Evolutionary conservation across 2,888 invertebrate genomes (phyloP).

Genomic region (Metallyticus violacea): DNA sequence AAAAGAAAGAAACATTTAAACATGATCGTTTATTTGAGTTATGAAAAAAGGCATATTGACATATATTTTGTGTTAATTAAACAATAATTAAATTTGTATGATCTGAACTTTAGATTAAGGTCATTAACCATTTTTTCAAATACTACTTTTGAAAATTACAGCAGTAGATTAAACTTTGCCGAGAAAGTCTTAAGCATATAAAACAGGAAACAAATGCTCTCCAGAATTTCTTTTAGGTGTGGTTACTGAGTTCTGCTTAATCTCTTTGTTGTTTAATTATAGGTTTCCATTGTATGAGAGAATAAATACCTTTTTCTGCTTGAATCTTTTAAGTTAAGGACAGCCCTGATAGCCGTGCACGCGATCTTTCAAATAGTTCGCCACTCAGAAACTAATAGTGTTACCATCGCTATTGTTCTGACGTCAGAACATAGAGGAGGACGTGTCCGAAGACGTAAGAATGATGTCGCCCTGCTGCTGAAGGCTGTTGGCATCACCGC

Average conservation of each 20-base stretch:
- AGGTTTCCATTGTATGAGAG: too few species aligned
- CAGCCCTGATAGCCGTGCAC: too few species aligned
- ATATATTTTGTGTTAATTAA: too few species aligned
- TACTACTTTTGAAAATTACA: too few species aligned
- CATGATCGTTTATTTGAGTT: too few species aligned
- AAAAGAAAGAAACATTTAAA: too few species aligned
- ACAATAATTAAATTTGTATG: too few species aligned
- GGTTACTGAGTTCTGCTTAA: not conserved
- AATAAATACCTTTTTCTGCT: not conserved
- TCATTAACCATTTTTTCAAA: too few species aligned
- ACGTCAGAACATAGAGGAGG: conserved; percentile 26
- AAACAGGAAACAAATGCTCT: not conserved
- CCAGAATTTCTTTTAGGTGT: not conserved
- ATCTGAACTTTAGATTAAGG: too few species aligned
- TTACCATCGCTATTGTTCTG: not conserved
- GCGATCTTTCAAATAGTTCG: not conserved
- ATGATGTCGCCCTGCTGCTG: conserved; percentile 35
- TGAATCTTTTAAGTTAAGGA: not conserved
- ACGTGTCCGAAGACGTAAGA: conserved; percentile 21
- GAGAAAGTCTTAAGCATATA: not conserved
- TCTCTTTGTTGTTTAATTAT: not conserved
- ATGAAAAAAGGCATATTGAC: too few species aligned
- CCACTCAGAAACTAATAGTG: not conserved
- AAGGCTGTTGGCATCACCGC: conserved; percentile 46
- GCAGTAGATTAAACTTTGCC: too few species aligned